A percentile compares a stretch with the other conserved stretches of the same genome.
Evolutionary conservation across 2,113 vertebrate genomes (phyloP).

Genomic region (Phrynosoma platyrhinos): DNA sequence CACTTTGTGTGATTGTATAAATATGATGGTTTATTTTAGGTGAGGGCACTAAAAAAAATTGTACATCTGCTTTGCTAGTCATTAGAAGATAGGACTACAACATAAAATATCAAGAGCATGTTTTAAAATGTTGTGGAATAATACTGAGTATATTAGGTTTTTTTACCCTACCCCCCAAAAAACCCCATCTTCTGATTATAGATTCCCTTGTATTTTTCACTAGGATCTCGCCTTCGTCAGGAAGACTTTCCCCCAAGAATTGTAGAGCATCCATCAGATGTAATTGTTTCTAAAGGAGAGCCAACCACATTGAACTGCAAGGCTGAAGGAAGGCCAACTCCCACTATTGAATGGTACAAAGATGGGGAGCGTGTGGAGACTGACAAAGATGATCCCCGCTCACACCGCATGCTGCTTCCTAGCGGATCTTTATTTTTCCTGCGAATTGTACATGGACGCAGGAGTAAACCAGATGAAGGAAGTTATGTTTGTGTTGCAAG

Average conservation of each 20-base stretch:
- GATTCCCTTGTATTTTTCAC: conserved; percentile 11
- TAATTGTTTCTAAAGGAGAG: conserved; percentile 98
- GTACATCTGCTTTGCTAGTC: too few relatives aligned
- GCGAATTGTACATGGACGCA: conserved; percentile 94
- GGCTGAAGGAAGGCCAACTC: conserved; percentile 93
- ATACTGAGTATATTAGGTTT: neutral
- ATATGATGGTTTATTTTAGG: neutral
- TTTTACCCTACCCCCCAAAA: neutral
- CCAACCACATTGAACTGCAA: conserved; percentile 99
- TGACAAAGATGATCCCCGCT: conserved; percentile 94
- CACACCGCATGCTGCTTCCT: conserved; percentile 97
- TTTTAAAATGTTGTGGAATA: neutral
- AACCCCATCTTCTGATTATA: neutral
- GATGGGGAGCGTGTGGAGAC: conserved; percentile 97
- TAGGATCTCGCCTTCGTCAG: conserved; percentile 97
- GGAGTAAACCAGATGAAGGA: conserved; percentile 97
- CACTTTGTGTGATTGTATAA: neutral
- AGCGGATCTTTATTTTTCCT: conserved; percentile 97
- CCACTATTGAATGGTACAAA: conserved; percentile 98
- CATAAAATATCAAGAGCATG: neutral
- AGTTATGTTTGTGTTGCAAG: conserved; percentile 96
- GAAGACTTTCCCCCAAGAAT: conserved; percentile 97
- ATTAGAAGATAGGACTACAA: too few relatives aligned
- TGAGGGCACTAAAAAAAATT: too few relatives aligned
- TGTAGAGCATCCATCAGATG: conserved; percentile 96